Conservation (phyloP, 2,113 vertebrate species). For the Nibea albiflora region DNA sequence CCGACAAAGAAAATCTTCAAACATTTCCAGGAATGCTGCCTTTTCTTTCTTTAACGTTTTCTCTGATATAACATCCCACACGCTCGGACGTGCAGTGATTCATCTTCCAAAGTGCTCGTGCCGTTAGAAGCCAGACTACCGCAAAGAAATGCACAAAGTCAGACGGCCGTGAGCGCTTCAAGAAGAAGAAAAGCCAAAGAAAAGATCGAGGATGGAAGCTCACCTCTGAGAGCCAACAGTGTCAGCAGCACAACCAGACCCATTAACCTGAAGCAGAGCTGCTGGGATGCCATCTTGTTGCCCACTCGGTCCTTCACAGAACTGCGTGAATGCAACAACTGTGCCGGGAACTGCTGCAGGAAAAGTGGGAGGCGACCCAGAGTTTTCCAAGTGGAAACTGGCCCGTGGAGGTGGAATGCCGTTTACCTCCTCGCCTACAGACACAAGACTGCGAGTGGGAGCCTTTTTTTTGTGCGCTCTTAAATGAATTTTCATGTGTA, state of each 20-base stretch:
- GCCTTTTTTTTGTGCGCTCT: slow-evolving; percentile 8
- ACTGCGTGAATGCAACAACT: slow-evolving; percentile 40
- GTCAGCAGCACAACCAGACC: slow-evolving; percentile 68
- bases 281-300: slow-evolving; percentile 72
- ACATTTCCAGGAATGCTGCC: not conserved
- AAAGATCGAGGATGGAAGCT: slow-evolving; percentile 32
- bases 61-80: too few relatives aligned
- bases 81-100: not conserved
- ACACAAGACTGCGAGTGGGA: slow-evolving; percentile 38
- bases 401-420: slow-evolving; percentile 66
- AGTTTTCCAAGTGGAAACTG: slow-evolving; percentile 70
- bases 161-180: not conserved
- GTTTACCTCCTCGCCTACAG: slow-evolving; percentile 49
- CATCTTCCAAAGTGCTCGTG: not conserved
- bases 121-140: not conserved
- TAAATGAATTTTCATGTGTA: slow-evolving; percentile 37
- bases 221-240: slow-evolving; percentile 76
- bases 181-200: not conserved
- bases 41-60: not conserved
- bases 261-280: slow-evolving; percentile 65
- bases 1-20: not conserved
- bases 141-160: not conserved
- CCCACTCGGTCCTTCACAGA: slow-evolving; percentile 30
- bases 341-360: slow-evolving; percentile 34
- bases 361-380: slow-evolving; percentile 45